Percentiles rank a stretch among this genome's conserved stretches.
phyloP scores from a whole-genome alignment of 2,113 vertebrate genomes.

The Colistium nudipinnis region DNA sequence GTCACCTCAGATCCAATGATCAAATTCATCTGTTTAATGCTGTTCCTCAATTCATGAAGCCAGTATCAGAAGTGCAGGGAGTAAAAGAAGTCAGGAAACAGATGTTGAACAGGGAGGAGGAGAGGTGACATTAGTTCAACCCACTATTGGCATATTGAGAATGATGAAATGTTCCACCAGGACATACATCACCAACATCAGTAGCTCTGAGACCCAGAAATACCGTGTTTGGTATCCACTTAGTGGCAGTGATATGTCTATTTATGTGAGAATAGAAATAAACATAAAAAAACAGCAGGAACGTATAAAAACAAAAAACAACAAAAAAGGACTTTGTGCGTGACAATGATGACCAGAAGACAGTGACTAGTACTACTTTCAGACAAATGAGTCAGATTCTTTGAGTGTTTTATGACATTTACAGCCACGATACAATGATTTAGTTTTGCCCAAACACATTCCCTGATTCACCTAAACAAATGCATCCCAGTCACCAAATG shows the following conservation, averaged over 20 bases:
- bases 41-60: neutral
- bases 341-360: neutral
- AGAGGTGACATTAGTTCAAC: neutral
- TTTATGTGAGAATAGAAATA: neutral
- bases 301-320: neutral
- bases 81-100: neutral
- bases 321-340: neutral
- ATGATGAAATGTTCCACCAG: neutral
- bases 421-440: neutral
- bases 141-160: neutral
- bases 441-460: neutral
- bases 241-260: neutral
- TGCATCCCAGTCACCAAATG: neutral
- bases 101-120: neutral
- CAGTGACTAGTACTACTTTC: neutral
- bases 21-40: neutral
- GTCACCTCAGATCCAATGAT: neutral
- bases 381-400: neutral
- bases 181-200: neutral
- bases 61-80: neutral
- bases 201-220: neutral
- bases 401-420: neutral
- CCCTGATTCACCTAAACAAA: neutral
- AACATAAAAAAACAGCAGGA: neutral
- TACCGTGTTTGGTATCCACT: conserved; percentile 8